These are phyloP conservation scores for Onychomys leucogaster DNA, from an alignment of 2,797 vertebrate genomes.

Conservation along the genomic window DNA sequence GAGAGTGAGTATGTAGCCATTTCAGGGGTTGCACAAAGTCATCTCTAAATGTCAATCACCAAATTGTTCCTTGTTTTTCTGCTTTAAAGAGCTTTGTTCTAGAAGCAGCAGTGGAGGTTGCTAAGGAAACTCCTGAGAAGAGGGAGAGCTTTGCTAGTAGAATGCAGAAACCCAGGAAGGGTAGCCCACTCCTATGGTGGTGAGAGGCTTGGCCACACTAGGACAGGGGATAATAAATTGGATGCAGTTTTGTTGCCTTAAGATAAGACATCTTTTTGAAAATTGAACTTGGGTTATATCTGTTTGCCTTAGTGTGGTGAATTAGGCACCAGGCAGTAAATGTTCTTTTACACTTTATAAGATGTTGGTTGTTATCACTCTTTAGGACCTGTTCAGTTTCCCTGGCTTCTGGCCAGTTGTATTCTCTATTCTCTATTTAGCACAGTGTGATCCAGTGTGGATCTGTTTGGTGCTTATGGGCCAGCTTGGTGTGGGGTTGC, in stretches of 20 bases:
- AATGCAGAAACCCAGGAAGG: conserved; percentile 8
- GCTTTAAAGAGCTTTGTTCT: conserved; percentile 69
- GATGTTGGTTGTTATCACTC: not conserved
- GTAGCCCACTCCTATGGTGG: not conserved
- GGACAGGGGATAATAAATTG: not conserved
- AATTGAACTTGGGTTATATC: conserved; percentile 52
- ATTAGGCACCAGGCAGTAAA: conserved; percentile 11
- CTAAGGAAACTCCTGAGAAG: conserved; percentile 59
- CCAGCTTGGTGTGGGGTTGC: not conserved
- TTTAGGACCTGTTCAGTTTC: conserved; percentile 19
- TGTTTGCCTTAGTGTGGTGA: conserved; percentile 31
- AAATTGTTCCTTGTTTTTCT: conserved; percentile 47
- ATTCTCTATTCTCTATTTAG: not conserved
- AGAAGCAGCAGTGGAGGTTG: conserved; percentile 62
- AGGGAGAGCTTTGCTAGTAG: not conserved
- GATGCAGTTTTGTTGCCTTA: conserved; percentile 55
- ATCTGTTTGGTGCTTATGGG: not conserved
- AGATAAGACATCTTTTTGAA: conserved; percentile 62
- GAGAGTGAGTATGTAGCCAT: not conserved
- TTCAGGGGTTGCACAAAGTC: not conserved
- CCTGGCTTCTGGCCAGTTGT: not conserved
- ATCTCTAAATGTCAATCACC: not conserved
- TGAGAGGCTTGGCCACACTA: not conserved
- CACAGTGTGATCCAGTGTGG: not conserved
- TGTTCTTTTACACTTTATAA: conserved; percentile 17